Base-by-base conservation (phyloP, 2,888 invertebrate genomes). In the Synanthedon vespiformis region DNA sequence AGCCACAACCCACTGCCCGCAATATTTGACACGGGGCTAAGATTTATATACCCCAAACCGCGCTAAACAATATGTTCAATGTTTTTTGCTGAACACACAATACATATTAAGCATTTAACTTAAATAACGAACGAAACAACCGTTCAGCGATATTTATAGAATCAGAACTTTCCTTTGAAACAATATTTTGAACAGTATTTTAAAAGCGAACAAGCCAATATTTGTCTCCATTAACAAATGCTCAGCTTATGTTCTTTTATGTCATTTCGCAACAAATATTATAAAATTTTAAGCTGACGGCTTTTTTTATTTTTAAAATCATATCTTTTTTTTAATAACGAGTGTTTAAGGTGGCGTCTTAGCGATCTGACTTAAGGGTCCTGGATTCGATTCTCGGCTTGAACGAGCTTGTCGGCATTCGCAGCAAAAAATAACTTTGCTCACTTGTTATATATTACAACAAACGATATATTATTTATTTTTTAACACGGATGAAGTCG, bases 21-120 rank as follows among this genome's bases (percentile, higher is more conserved):
- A 16, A 22, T 65, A 65, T 68, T 67, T 65, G 64, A 68, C 66
- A 58, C 58, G 58, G 64, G 57, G 63, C 49, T 61, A 64, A 70
- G 72, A 72, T 72, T 72, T 72, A 72, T 72, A 61, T 57, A 60
- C 61, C 61, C 14, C 52, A 52, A 69, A 64, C 64, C 64, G 58
- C 61, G 64, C 62, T 61, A 63, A 61, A 70, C 67, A 69, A 66
- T 71, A 68, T 66, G 67, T 58, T 63, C 55, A 58, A 61, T 63
- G 64, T 65, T 64, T 70, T 67, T 67, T 65, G 61, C 60, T 57
- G 58, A 56, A 11, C 48, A 16, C 3, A 14, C 18, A 18, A 14
- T 14, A 48, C 48, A 44, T 44, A 44, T 44, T 44, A 44, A 44
- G 44, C 44, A 13, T 44, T 44, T 14, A 14, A 13, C 44, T 14